phyloP scores from a whole-genome alignment of 2,888 invertebrate species.

The Nebria brevicollis region DNA sequence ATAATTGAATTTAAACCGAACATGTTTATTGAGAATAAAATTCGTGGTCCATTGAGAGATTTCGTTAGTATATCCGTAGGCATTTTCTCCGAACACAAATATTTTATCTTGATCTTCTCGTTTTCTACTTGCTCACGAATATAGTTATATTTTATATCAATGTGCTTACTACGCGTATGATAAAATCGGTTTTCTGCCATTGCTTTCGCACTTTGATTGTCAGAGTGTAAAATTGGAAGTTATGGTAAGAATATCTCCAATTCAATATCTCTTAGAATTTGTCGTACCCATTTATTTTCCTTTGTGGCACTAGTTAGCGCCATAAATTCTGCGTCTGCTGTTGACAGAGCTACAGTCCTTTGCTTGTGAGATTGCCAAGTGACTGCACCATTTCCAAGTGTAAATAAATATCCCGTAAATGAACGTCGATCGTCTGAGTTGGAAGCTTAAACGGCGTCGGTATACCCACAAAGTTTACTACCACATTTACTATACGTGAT shows the following conservation, averaged over 20 bases:
- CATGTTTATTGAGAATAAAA: no score
- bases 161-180: slow-evolving; percentile 16
- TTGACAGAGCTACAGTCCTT: slow-evolving; percentile 21
- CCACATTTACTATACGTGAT: no score
- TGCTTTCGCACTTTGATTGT: neutral
- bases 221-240: slow-evolving; percentile 6
- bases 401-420: slow-evolving; percentile 27
- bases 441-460: neutral
- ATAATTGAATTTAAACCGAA: no score
- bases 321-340: slow-evolving; percentile 55
- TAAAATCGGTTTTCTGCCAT: neutral
- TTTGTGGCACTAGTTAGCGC: slow-evolving; percentile 51
- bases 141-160: slow-evolving; percentile 17
- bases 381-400: slow-evolving; percentile 31
- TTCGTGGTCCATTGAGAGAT: no score
- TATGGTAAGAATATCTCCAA: slow-evolving; percentile 9
- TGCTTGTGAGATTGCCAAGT: slow-evolving; percentile 48
- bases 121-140: slow-evolving; percentile 12
- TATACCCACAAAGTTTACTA: neutral
- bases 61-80: slow-evolving; percentile 23
- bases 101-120: neutral
- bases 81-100: slow-evolving; percentile 21
- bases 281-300: slow-evolving; percentile 51
- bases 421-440: slow-evolving; percentile 16
- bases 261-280: slow-evolving; percentile 35